Percentiles rank a stretch among this genome's conserved stretches.
These are phyloP conservation scores for Callipepla californica DNA, from an alignment of 2,113 vertebrate species.

Conservation along the genomic window DNA sequence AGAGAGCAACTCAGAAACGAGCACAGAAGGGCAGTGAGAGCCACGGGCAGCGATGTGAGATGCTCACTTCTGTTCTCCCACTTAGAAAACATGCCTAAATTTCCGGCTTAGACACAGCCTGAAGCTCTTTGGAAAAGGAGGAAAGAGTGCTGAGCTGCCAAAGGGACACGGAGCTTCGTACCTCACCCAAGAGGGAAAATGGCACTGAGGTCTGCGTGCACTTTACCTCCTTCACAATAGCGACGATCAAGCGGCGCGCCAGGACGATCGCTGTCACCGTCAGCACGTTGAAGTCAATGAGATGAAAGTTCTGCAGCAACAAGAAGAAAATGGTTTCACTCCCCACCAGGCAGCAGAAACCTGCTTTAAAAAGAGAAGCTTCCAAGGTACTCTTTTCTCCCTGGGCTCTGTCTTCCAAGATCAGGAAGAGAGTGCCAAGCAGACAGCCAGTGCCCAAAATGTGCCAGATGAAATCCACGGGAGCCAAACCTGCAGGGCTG, in stretches of 20 bases:
- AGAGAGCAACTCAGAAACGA: neutral
- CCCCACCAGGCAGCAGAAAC: neutral
- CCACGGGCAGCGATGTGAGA: fast-evolving
- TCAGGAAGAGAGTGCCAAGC: neutral
- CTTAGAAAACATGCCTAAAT: fast-evolving
- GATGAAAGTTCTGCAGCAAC: constrained; percentile 92
- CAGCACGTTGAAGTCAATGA: constrained; percentile 99
- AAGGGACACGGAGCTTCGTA: neutral
- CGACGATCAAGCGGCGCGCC: constrained; percentile 92
- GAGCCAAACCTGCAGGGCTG: neutral
- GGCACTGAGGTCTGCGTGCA: neutral
- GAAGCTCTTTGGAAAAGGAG: neutral
- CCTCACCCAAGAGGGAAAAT: fast-evolving
- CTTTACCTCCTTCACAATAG: constrained; percentile 96
- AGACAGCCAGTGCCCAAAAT: neutral
- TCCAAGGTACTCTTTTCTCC: neutral
- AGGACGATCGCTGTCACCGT: constrained; percentile 93
- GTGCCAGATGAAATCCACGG: fast-evolving
- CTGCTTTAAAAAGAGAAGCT: neutral
- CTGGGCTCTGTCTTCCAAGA: neutral
- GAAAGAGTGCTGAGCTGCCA: neutral
- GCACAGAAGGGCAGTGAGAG: neutral
- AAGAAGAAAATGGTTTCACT: neutral
- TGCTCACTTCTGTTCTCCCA: neutral
- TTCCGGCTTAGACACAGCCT: neutral